Evolutionary conservation across 1,140 invertebrate species (phyloP).

Genomic region (Caenorhabditis remanei): DNA sequence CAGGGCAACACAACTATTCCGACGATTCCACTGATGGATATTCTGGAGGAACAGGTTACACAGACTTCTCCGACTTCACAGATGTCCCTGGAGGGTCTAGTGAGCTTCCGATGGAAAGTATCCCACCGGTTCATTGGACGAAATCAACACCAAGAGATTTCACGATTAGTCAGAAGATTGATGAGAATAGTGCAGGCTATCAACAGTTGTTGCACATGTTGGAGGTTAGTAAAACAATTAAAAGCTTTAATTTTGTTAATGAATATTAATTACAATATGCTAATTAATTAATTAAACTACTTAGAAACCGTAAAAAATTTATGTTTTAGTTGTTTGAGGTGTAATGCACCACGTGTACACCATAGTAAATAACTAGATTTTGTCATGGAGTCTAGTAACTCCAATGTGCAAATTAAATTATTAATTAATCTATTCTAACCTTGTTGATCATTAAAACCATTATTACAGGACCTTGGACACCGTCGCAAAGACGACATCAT

Average conservation of each 20-base stretch:
- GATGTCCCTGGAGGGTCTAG: not conserved
- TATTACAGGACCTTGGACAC: conserved; percentile 5
- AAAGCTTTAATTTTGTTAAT: too few relatives aligned
- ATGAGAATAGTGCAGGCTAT: conserved; percentile 23
- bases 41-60: not conserved
- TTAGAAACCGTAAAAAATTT: too few relatives aligned
- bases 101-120: conserved; percentile 27
- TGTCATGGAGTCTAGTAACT: too few relatives aligned
- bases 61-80: not conserved
- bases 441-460: too few relatives aligned
- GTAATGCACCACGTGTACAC: too few relatives aligned
- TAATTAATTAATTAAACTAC: too few relatives aligned
- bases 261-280: too few relatives aligned
- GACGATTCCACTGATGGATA: not conserved
- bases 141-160: conserved; percentile 28
- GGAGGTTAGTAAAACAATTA: not conserved
- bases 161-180: conserved; percentile 42
- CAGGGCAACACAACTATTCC: not conserved
- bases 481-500: conserved; percentile 1
- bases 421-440: too few relatives aligned
- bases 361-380: too few relatives aligned
- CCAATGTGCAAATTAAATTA: too few relatives aligned
- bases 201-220: conserved; percentile 33
- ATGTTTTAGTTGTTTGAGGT: too few relatives aligned
- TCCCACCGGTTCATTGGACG: conserved; percentile 33